phyloP scores from a whole-genome alignment of 2,888 invertebrate species.

The Fabriciana adippe region DNA sequence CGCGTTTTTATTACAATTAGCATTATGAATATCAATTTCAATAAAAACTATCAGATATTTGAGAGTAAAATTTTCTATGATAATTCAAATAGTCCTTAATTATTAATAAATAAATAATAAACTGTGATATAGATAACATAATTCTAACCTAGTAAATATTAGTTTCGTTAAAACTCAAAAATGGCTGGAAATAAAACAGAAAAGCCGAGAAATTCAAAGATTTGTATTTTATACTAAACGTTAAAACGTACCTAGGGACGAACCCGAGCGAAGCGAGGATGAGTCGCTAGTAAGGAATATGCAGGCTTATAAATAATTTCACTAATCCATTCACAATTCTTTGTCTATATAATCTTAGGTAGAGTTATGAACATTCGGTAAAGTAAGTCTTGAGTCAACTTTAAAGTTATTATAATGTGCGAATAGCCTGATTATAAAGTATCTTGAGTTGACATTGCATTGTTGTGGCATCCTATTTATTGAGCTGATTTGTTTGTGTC shows the following conservation, averaged over 20 bases:
- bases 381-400: background rate
- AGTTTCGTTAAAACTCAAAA: too few species aligned
- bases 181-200: too few species aligned
- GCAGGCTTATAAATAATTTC: too few species aligned
- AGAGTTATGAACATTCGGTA: background rate
- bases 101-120: too few species aligned
- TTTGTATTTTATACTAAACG: too few species aligned
- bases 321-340: too few species aligned
- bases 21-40: constrained; percentile 9
- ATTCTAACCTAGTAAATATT: too few species aligned
- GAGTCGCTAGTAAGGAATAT: too few species aligned
- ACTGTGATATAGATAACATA: too few species aligned
- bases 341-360: background rate
- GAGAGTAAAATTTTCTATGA: background rate
- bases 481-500: constrained; percentile 73
- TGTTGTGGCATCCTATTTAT: constrained; percentile 67
- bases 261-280: too few species aligned
- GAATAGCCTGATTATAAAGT: constrained; percentile 67
- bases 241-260: too few species aligned
- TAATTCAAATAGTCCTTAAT: background rate
- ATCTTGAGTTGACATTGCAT: constrained; percentile 69
- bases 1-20: constrained; percentile 19
- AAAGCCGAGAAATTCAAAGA: too few species aligned
- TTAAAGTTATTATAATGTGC: constrained; percentile 19
- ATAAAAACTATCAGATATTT: background rate